Evolutionary conservation across 2,797 vertebrate species (phyloP).

Genomic region (Microchirus variegatus): DNA sequence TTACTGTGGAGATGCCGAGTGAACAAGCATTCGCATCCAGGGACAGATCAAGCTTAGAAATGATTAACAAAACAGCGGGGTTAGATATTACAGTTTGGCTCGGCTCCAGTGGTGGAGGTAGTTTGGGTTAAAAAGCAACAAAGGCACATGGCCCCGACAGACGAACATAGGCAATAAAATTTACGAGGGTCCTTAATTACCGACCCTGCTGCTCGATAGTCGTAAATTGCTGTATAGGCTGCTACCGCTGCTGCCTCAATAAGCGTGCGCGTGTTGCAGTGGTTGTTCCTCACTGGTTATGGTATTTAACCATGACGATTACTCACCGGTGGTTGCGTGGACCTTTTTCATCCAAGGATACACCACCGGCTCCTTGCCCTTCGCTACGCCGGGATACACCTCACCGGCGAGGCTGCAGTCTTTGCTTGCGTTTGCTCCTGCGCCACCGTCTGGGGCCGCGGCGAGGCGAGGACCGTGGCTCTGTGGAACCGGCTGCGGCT

Average conservation of each 20-base stretch:
- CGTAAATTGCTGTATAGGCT: slow-evolving; percentile 95
- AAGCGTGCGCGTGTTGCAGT: slow-evolving; percentile 72
- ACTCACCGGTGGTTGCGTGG: slow-evolving; percentile 95
- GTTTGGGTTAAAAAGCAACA: slow-evolving; percentile 92
- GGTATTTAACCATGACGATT: slow-evolving; percentile 74
- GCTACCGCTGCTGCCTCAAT: slow-evolving; percentile 87
- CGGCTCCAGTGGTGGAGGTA: slow-evolving; percentile 72
- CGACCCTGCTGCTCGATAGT: slow-evolving; percentile 93
- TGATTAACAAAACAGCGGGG: slow-evolving; percentile 79
- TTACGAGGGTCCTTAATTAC: slow-evolving; percentile 98
- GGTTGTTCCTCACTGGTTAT: slow-evolving; percentile 67
- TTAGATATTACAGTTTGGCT: slow-evolving; percentile 78
- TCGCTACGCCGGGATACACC: slow-evolving; percentile 80
- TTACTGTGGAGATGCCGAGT: slow-evolving; percentile 68
- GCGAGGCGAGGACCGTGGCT: slow-evolving; percentile 80
- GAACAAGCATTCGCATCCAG: slow-evolving; percentile 68
- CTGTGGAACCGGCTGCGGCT: slow-evolving; percentile 81
- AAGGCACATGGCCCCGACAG: slow-evolving; percentile 90
- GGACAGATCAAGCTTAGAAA: slow-evolving; percentile 74
- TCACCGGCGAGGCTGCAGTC: slow-evolving; percentile 84
- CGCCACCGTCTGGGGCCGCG: slow-evolving; percentile 84
- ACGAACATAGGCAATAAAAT: slow-evolving; percentile 93
- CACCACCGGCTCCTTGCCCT: slow-evolving; percentile 94
- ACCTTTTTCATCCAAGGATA: slow-evolving; percentile 99
- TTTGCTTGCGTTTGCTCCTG: slow-evolving; percentile 82